These are phyloP conservation scores for Cyphomyrus plagiostoma DNA, from an alignment of 2,113 vertebrate genomes.

Conservation along the genomic window DNA sequence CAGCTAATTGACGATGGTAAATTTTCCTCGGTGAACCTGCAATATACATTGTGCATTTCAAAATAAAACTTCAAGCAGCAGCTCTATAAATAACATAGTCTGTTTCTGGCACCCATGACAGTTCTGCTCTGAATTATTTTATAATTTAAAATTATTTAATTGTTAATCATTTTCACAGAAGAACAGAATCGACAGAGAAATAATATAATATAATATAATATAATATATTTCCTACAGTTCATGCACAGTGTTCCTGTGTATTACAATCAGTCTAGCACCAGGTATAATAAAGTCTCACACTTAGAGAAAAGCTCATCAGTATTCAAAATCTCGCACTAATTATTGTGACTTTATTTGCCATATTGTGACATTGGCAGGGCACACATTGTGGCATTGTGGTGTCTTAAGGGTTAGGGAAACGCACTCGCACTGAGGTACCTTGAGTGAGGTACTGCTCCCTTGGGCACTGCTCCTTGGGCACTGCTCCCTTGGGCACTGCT, in stretches of 20 bases:
- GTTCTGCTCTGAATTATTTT: not conserved
- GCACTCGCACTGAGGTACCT: too few relatives aligned
- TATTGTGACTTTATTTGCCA: not conserved
- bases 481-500: too few relatives aligned
- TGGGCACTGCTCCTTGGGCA: too few relatives aligned
- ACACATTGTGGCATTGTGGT: too few relatives aligned
- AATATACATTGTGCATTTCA: not conserved
- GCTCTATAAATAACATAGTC: not conserved
- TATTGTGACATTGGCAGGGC: not conserved
- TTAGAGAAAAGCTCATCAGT: not conserved
- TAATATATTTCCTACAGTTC: not conserved
- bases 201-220: not conserved
- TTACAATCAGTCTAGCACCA: not conserved
- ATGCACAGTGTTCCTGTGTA: not conserved
- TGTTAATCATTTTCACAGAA: not conserved
- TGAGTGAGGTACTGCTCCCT: too few relatives aligned
- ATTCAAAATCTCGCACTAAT: not conserved
- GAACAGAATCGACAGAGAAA: not conserved
- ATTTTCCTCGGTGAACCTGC: not conserved
- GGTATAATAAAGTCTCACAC: not conserved
- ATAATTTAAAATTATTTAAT: not conserved
- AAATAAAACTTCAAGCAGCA: not conserved
- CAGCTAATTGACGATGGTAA: not conserved
- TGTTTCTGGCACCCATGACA: not conserved
- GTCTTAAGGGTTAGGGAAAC: not conserved